Evolutionary conservation across 2,113 vertebrate species (phyloP).

Genomic region (Oreocharis arfaki): DNA sequence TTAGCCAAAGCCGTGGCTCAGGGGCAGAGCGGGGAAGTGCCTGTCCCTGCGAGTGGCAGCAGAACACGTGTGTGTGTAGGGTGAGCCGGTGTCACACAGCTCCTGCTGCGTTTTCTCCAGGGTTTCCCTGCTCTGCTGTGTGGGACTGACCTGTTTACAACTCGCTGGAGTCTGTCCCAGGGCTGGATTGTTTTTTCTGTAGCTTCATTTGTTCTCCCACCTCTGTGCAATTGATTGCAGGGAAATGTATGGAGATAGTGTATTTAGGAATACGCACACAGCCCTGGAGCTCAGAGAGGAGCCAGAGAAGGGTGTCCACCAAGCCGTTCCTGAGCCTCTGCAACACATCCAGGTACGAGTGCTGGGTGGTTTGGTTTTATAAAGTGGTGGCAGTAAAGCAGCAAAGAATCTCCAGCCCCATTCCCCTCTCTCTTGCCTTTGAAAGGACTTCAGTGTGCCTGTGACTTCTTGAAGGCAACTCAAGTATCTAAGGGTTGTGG

Average conservation of each 20-base stretch:
- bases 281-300: neutral
- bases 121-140: neutral
- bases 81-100: neutral
- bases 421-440: neutral
- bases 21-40: constrained; percentile 3
- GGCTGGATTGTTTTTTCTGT: neutral
- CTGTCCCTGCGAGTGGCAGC: constrained; percentile 1
- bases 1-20: neutral
- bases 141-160: neutral
- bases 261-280: neutral
- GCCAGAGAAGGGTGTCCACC: neutral
- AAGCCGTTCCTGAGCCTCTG: neutral
- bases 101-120: neutral
- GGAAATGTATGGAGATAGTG: neutral
- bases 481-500: neutral
- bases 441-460: neutral
- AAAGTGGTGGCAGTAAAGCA: neutral
- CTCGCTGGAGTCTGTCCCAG: neutral
- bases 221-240: neutral
- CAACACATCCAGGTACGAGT: fast-evolving
- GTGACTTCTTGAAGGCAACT: neutral
- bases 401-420: neutral
- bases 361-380: neutral
- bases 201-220: neutral
- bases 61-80: neutral